These are phyloP conservation scores for Rapana venosa DNA, from an alignment of 2,888 invertebrate genomes.

Conservation along the genomic window DNA sequence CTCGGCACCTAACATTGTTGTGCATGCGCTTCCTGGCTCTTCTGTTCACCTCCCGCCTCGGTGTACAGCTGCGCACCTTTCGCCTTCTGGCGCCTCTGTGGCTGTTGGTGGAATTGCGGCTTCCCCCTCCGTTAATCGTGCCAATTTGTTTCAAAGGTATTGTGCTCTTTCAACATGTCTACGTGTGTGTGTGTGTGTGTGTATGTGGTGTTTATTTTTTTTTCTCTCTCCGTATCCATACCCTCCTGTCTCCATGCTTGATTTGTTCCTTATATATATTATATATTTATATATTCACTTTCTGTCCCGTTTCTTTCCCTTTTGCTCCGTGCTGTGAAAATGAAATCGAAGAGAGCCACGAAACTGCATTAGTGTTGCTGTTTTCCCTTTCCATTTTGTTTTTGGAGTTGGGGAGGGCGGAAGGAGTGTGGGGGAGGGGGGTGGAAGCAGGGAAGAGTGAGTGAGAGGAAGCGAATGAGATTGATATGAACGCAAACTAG, in stretches of 20 bases:
- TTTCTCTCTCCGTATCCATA: neutral
- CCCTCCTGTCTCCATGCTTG: neutral
- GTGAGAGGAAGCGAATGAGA: no score
- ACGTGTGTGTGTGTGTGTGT: neutral
- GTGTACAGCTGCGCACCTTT: conserved; percentile 12
- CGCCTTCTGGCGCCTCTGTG: conserved; percentile 35
- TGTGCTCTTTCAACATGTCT: conserved; percentile 9
- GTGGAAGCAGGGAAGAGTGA: no score
- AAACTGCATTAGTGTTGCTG: no score
- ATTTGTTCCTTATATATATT: neutral
- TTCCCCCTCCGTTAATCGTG: conserved; percentile 25
- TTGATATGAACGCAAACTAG: no score
- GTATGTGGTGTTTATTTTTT: no score
- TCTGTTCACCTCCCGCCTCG: conserved; percentile 22
- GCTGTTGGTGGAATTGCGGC: conserved; percentile 28
- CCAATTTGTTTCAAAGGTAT: conserved; percentile 38
- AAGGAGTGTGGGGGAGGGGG: no score
- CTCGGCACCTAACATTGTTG: conserved; percentile 33
- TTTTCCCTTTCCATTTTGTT: no score
- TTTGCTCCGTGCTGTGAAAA: no score
- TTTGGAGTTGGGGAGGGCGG: no score
- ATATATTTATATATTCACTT: neutral
- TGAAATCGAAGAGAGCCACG: no score
- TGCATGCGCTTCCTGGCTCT: conserved; percentile 33
- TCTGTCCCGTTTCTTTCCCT: no score